Conservation (phyloP, 2,797 vertebrate species). For the Cottoperca gobio region DNA sequence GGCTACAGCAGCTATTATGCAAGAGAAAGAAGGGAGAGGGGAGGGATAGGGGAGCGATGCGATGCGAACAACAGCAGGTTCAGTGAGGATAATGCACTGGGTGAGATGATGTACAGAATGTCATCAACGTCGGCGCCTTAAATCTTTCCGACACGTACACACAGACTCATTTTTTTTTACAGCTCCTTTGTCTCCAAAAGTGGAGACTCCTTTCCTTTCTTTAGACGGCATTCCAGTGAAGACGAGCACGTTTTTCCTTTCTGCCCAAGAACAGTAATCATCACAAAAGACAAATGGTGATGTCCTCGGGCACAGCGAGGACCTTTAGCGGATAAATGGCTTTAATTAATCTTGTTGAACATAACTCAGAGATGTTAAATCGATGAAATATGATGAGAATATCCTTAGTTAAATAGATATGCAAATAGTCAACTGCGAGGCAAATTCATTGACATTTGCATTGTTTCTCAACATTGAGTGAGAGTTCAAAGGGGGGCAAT, state of each 20-base stretch:
- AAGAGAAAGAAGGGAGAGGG: constrained; percentile 72
- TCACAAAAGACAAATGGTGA: constrained; percentile 73
- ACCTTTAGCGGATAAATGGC: constrained; percentile 70
- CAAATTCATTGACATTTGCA: constrained; percentile 72
- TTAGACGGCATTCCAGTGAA: constrained; percentile 35
- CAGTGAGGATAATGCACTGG: constrained; percentile 67
- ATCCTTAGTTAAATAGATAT: constrained; percentile 67
- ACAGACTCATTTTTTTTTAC: constrained; percentile 29
- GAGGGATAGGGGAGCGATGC: constrained; percentile 43
- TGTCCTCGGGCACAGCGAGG: constrained; percentile 60
- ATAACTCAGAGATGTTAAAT: constrained; percentile 56
- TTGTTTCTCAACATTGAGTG: constrained; percentile 28
- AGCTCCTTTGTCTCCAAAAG: constrained; percentile 66
- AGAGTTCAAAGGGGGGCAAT: constrained; percentile 48
- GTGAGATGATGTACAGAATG: constrained; percentile 68
- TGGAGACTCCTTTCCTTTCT: constrained; percentile 51
- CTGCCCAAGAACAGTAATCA: constrained; percentile 56
- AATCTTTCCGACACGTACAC: constrained; percentile 23
- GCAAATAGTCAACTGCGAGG: constrained; percentile 77
- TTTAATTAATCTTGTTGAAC: constrained; percentile 72
- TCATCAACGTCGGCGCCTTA: constrained; percentile 50
- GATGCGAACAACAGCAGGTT: constrained; percentile 75
- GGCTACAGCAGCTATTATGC: constrained; percentile 80
- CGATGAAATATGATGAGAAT: constrained; percentile 70
- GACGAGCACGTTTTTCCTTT: constrained; percentile 21